Base-by-base conservation (phyloP, 2,113 vertebrate genomes). In the Nyctibius bracteatus region DNA sequence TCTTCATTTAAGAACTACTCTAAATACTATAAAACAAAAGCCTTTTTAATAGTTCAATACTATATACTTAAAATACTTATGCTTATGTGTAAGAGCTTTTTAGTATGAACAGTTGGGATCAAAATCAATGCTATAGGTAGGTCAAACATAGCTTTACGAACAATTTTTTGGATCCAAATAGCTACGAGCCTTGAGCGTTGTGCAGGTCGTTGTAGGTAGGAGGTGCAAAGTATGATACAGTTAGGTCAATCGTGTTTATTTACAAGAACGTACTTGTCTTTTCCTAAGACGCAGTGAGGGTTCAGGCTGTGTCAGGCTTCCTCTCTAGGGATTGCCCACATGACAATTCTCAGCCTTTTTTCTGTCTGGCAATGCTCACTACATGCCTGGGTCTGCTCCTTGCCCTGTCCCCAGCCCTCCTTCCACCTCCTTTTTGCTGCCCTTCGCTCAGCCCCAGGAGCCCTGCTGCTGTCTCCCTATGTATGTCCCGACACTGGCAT, bases 1-100 rank as follows among this genome's bases (percentile, higher is more conserved):
- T 83, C 75, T 92, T 94, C 61, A 81, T 93, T 95, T 89, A 92
- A 77, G 84, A 72, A 80, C 74, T 73, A 37, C 79, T 96, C 51
- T 75, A 55, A 73, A 84, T 81, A 63, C 59, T 68, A 81, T 39
- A 61, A 78, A 88, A 35, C 35, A 81, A 82, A 88, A 86, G 27
- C 35, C 47, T 24, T 93, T 90, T 86, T 44, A 88, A 44, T 51
- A 57, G 65, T 68, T 88, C 58, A 39, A 12, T 74, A 28, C 83
- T 71, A 37, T 31, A 41, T 49, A 41, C n/a, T 78, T 43, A 83
- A 74, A 72, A 58, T 70, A 30, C 21, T 59, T 74, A 30, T 7
- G 8, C 28, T 49, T 31, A 11, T 22, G 12, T 37, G 10, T 78
- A 20, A 59, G 28, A 71, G 7, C 59, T 84, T 44, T 63, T 88